Evolutionary conservation across 2,113 vertebrate species (phyloP), one percentile per base, ranked within the genome.

Genomic region (Ardeotis arabs): DNA sequence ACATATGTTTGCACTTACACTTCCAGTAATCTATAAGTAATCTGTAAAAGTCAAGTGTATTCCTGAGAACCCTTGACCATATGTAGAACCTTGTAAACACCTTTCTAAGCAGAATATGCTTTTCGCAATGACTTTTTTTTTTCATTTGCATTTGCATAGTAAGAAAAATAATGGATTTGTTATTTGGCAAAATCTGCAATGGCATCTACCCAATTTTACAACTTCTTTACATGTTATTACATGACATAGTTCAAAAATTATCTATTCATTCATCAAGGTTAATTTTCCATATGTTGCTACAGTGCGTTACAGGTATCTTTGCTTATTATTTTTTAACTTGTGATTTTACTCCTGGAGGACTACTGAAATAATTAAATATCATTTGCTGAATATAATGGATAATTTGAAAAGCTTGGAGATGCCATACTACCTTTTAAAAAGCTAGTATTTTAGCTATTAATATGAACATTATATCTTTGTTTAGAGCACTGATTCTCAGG

Each of bases 71-170:
- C 12, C 44, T 66, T 59, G 29, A 17, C 18, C 1, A 0, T 31
- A 24, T 4, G 8, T 50, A 1, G 11, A 91, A 70, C 5, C 8
- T 47, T 74, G 33, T 12, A 76, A 82, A 76, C 17, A 85, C 6
- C 33, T 76, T 73, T 87, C 25, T 79, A 53, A 66, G 29, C 3
- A 50, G 14, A 79, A 53, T 45, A 78, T 63, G 10, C 1, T 62
- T 89, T 86, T 63, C 21, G 9, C 7, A 55, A 22, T 29, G 5
- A 18, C 16, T 41, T n/a, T 44, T 75, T 52, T 47, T 50, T 70
- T 63, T 44, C n/a, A n/a, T 35, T n/a, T 67, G 3, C 6, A 50
- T 52, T 76, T 56, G 37, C 0, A 0, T 18, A 37, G 21, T 31
- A 88, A 88, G 33, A 50, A 47, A 85, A 85, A 45, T 73, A 1